Base-by-base conservation (phyloP, 1,140 invertebrate genomes). In the Onthophagus taurus region DNA sequence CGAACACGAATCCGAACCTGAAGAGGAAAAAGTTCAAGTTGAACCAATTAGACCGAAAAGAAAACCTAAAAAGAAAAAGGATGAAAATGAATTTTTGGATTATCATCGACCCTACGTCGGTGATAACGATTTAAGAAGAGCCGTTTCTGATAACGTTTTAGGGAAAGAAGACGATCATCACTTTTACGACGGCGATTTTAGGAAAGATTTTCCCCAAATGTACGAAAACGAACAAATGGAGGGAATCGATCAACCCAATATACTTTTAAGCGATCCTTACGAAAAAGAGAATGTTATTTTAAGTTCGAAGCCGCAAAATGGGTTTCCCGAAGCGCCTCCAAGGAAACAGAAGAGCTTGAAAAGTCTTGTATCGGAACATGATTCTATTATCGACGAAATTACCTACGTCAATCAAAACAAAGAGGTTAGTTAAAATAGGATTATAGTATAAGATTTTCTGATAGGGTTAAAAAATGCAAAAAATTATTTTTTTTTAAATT, bases 181-280 rank as follows among this genome's bases (percentile, higher is more conserved):
- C 8, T 26, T 26, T n/a, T 26, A 26, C 23, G 19, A 29, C 19
- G 14, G 38, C 17, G 8, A 17, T 4, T 43, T 31, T 14, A 26
- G 34, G 5, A 14, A 30, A 17, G 23, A 38, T 29, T 24, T 18
- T n/a, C 24, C 17, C 34, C 41, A 51, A 38, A 39, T 38, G 42
- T 60, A 72, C 46, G 68, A 74, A 45, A 71, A 71, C 63, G 49
- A 68, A 55, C 45, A 45, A 54, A 50, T 65, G 61, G 19, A 67
- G 65, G 52, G 60, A 60, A 58, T 68, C 59, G 44, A 69, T 66
- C 61, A 72, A 61, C 42, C 64, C 58, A 45, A 69, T 57, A 45
- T 71, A 59, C 59, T 64, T 56, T 37, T 70, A 53, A 38, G 29
- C 2, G 45, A 55, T 49, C 47, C 55, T 7, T 58, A 61, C 30